Evolutionary conservation across 2,113 vertebrate genomes (phyloP).

Genomic region (Bostrychus sinensis): DNA sequence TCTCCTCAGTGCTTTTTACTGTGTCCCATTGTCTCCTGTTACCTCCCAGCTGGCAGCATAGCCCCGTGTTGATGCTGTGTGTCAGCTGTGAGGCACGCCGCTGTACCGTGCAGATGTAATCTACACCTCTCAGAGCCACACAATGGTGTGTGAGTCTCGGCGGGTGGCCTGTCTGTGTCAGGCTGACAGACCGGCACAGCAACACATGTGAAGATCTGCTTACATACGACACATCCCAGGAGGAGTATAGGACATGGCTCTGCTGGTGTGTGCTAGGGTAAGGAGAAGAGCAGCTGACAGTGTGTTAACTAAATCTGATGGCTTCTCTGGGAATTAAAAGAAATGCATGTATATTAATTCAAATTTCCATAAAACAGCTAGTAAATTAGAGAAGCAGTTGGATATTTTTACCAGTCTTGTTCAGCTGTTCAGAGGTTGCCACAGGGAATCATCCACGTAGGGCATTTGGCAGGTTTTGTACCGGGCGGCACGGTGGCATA

Average conservation of each 20-base stretch:
- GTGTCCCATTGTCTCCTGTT: neutral
- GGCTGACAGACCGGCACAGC: slow-evolving; percentile 66
- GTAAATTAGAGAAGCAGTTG: too few relatives aligned
- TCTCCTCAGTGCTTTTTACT: neutral
- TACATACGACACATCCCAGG: slow-evolving; percentile 55
- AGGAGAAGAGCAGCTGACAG: neutral
- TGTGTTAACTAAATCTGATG: neutral
- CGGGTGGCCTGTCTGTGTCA: slow-evolving; percentile 57
- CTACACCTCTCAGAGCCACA: slow-evolving; percentile 61
- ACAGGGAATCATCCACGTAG: too few relatives aligned
- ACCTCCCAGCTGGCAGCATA: neutral
- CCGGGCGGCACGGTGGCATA: too few relatives aligned
- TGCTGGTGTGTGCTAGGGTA: slow-evolving; percentile 16
- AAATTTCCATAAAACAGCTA: too few relatives aligned
- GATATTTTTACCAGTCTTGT: too few relatives aligned
- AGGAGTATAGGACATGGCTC: slow-evolving; percentile 12
- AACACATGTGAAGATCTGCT: slow-evolving; percentile 68
- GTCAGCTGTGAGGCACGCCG: slow-evolving; percentile 48
- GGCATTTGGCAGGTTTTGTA: too few relatives aligned
- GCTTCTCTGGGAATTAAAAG: neutral
- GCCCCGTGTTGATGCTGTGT: slow-evolving; percentile 27
- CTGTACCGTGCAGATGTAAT: slow-evolving; percentile 67
- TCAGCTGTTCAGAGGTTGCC: too few relatives aligned
- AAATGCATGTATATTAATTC: too few relatives aligned
- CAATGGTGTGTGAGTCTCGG: slow-evolving; percentile 47